Percentiles rank a stretch among this genome's conserved stretches.
Evolutionary conservation across 2,113 vertebrate genomes (phyloP).

Genomic region (human (Homo sapiens)): GRCh38 chr3:25119001-25119500

Average conservation of each 20-base stretch:
- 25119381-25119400: background rate
- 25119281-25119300: background rate
- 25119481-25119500: background rate
- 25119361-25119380: background rate
- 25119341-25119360: background rate
- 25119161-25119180: background rate
- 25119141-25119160: background rate
- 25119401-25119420: background rate
- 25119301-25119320: background rate
- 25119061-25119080: background rate
- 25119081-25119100: conserved; percentile 33
- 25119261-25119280: too few relatives aligned
- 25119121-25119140: background rate
- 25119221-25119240: background rate
- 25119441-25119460: background rate
- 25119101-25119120: background rate
- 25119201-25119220: background rate
- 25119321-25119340: background rate
- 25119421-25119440: background rate
- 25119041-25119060: background rate
- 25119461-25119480: background rate
- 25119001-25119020: background rate
- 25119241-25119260: background rate
- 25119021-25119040: conserved; percentile 50
- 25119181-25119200: background rate